A percentile compares a stretch with the other conserved stretches of the same genome.
Conservation (phyloP, 2,888 invertebrate genomes). For the Lepidochitona cinerea region DNA sequence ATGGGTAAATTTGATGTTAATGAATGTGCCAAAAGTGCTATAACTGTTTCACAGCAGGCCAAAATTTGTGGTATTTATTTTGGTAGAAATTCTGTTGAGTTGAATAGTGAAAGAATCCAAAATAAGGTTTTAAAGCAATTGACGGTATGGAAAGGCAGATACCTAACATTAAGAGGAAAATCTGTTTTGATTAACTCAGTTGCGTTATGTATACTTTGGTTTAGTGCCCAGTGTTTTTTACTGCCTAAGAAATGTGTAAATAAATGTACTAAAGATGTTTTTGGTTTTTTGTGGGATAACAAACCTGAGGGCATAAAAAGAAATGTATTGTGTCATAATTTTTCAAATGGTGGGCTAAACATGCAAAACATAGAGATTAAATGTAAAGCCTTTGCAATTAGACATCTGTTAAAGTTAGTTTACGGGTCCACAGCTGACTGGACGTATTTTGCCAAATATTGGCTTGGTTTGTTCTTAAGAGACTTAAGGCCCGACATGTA, state of each 20-base stretch:
- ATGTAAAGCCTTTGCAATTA: background rate
- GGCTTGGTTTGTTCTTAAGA: background rate
- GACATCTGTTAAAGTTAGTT: background rate
- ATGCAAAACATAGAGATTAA: background rate
- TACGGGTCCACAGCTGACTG: background rate
- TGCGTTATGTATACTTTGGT: background rate
- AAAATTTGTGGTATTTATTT: background rate
- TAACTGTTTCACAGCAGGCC: background rate
- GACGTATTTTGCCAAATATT: slow-evolving; percentile 4
- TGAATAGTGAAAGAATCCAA: background rate
- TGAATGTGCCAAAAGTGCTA: background rate
- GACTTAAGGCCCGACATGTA: background rate
- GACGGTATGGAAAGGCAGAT: background rate
- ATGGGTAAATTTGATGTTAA: background rate
- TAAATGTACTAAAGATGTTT: background rate
- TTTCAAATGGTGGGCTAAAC: background rate
- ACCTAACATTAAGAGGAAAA: background rate
- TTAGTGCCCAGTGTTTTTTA: no score
- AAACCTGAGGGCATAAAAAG: background rate
- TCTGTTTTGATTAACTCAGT: background rate
- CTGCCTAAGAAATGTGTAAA: background rate
- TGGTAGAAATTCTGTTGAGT: background rate
- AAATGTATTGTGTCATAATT: background rate
- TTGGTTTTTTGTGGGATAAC: background rate
- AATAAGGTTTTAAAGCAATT: background rate